Percentiles rank a stretch among this genome's conserved stretches.
phyloP scores from a whole-genome alignment of 2,113 vertebrate species.

The Ictalurus punctatus region DNA sequence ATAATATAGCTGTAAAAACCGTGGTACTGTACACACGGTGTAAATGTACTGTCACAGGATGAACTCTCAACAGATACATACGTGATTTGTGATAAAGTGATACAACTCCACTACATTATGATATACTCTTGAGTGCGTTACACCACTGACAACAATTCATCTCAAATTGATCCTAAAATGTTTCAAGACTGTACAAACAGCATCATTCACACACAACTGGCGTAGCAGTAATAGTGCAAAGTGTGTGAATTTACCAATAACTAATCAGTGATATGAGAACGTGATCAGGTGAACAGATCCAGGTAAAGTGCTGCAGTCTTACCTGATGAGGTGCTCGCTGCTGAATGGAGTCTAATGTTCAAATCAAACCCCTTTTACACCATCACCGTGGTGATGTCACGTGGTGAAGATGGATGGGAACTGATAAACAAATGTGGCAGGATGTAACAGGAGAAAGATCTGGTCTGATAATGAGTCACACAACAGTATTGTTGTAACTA shows the following conservation, averaged over 20 bases:
- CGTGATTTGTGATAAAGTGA: neutral
- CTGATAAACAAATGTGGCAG: neutral
- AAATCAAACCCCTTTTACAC: neutral
- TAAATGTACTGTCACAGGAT: too few species aligned
- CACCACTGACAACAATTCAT: neutral
- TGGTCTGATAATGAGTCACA: neutral
- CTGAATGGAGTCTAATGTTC: neutral
- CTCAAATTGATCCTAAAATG: neutral
- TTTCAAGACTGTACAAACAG: neutral
- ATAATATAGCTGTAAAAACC: neutral
- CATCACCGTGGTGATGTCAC: neutral
- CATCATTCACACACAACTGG: neutral
- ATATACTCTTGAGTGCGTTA: neutral
- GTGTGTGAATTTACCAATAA: neutral
- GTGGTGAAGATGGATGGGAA: neutral
- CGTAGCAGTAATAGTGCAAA: neutral
- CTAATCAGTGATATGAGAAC: neutral
- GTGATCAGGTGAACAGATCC: neutral
- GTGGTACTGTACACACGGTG: neutral
- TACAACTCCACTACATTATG: neutral
- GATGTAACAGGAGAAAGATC: neutral
- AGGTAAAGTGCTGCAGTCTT: neutral
- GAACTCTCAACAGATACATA: too few species aligned
- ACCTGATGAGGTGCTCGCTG: neutral
- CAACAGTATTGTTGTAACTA: neutral